Base-by-base conservation (phyloP, 2,113 vertebrate species). In the Emydura subglobosa region DNA sequence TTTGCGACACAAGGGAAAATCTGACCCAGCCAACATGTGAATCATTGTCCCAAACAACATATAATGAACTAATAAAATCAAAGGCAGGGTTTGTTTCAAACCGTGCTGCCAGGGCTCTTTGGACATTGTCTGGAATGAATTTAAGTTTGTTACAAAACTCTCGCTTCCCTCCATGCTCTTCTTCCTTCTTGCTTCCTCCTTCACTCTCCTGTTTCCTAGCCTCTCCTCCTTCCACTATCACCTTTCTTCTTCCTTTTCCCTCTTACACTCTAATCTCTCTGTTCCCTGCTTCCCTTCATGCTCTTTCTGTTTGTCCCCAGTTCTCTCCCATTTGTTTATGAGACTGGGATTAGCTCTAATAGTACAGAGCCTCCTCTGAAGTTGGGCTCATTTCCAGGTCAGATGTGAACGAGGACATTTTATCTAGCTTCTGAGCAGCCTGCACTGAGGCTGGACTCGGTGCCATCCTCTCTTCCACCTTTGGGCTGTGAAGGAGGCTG, bases 51-150 rank as follows among this genome's bases (percentile, higher is more conserved):
- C 97, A 96, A 97, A 96, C 85, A 96, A 96, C 97, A 95, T 97
- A 97, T 96, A 97, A 97, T 95, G 93, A 96, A 96, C 96, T 97
- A 95, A 97, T 96, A 97, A 97, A 97, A 96, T 96, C 95, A 96
- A 96, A 96, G 97, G 95, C 96, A 96, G 96, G 92, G 96, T 95
- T 97, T 96, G 94, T 97, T 96, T 96, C 95, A 97, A 92, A 95
- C 87, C 95, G 11, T 95, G 96, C 95, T 97, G 95, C 96, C 96
- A 97, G 95, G 92, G 94, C 68, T 97, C 92, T 95, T 97, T 94
- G 96, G 96, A 97, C 96, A 96, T 97, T 96, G 97, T 97, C 97
- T 97, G 97, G 97, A 97, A 97, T 92, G 93, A 97, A 97, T 97
- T 97, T 96, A 95, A 90, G 93, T 44, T 92, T 97, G 94, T 97